Evolutionary conservation across 37 sponge, comb jelly and placozoan species (phyloP), one percentile per base, ranked within the genome.

Genomic region (Spongilla lacustris): DNA sequence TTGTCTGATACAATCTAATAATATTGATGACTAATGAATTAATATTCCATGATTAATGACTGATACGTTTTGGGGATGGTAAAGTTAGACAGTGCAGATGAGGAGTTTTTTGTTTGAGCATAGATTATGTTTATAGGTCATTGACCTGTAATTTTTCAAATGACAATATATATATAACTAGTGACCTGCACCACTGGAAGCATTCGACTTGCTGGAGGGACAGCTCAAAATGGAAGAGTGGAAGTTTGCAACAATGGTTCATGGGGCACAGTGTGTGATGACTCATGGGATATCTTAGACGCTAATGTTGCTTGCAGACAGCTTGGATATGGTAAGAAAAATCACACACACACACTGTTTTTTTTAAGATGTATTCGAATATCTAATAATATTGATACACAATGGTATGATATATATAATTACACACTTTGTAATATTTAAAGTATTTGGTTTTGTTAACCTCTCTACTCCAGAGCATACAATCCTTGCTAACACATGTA

Each of bases 221-320:
- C 32, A n/a, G 35, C 22, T 25, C 50, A 29, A 35, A 36, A 78
- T 24, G 86, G 86, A 38, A 79, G 86, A 34, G 86, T 86, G 33
- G 86, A 86, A 35, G 10, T 86, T 0, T 86, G 86, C 73, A 58
- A 73, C 80, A 86, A 86, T 58, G 70, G 69, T 17, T 24, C 32
- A 30, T 86, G 86, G 86, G 86, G 86, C 50, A 86, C 86, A 38
- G 86, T 86, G 25, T 86, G 86, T 86, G 86, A 86, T 79, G 86
- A 86, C 49, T 68, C 17, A 8, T 86, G 86, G 86, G 86, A 73
- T 27, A 78, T 19, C 14, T 24, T 21, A 48, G 86, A 86, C 71
- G 86, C 86, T 71, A 79, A 8, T 32, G 80, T 86, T 23, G 86
- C 32, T 34, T 86, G 86, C 36, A 36, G 86, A 50, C 86, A 86